Base-by-base conservation (phyloP, 2,888 invertebrate genomes). In the Rhaphigaster nebulosa region DNA sequence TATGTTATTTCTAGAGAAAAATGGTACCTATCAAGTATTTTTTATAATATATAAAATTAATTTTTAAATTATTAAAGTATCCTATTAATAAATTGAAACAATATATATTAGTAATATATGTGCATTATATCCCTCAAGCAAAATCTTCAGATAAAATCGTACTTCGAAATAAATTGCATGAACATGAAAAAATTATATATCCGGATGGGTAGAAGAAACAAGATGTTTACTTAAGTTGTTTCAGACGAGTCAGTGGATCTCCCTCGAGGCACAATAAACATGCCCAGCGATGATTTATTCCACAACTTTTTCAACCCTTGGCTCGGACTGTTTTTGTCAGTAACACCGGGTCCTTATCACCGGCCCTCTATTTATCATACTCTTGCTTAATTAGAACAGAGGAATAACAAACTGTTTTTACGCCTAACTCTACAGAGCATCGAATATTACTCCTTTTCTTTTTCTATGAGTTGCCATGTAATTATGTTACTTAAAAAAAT, bases 161-260 rank as follows among this genome's bases (percentile, higher is more conserved):
- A 23, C 6, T 76, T 10, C 0, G 8, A 23, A 38, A 38, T 29
- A 38, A 38, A 23, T 34, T n/a, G 29, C 13, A 38, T 2, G 10
- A 34, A 8, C 20, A 76, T 3, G 18, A 76, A 76, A 20, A 76
- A 76, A 76, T 38, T 38, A 76, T 38, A 20, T 38, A 34, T 34
- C 34, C 18, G 38, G 20, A 20, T 20, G 70, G 34, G 26, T 10
- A 76, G 13, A 20, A 76, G 70, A 76, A 76, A 76, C 20, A 76
- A 76, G 70, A 76, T 76, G 70, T 76, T 76, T 76, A 76, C 70
- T 76, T 38, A 76, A 76, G 70, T 76, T 76, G 70, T 76, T 76
- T 18, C 0, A 65, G 65, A 65, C n/a, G 65, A 29, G 29, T 15
- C 29, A 20, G 23, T 23, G 65, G 65, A 76, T 76, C 38, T 38